These are phyloP conservation scores for Lithosia quadra DNA, from an alignment of 2,888 invertebrate genomes.

Conservation along the genomic window DNA sequence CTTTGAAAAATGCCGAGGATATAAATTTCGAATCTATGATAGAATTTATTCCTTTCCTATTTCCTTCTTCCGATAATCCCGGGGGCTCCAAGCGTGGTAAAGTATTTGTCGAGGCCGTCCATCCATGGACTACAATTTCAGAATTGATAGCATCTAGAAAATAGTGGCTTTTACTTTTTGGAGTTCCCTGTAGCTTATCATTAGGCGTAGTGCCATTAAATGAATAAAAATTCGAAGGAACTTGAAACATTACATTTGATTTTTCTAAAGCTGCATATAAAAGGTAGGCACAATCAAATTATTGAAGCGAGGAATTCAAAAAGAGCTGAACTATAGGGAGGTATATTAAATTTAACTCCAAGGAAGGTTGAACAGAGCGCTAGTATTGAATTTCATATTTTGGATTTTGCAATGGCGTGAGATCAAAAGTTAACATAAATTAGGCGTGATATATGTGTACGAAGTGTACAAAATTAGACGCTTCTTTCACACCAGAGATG, in stretches of 20 bases:
- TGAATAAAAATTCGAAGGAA: no score
- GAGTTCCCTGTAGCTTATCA: neutral
- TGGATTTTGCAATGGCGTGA: neutral
- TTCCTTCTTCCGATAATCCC: neutral
- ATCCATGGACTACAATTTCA: neutral
- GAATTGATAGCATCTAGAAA: neutral
- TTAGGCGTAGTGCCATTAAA: neutral
- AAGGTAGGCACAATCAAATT: no score
- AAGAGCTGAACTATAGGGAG: no score
- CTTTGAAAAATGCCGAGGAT: conserved; percentile 21
- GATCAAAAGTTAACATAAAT: neutral
- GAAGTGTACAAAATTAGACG: neutral
- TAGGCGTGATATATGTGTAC: neutral
- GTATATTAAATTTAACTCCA: no score
- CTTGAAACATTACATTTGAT: no score
- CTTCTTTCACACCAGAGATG: no score
- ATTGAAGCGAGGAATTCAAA: no score
- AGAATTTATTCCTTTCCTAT: neutral
- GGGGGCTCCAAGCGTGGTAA: neutral
- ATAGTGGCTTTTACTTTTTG: neutral
- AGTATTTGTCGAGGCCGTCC: no score
- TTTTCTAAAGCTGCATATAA: no score
- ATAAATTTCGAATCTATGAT: neutral
- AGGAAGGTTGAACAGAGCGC: no score
- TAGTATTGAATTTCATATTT: no score